Percentiles rank a stretch among this genome's conserved stretches.
phyloP scores from a whole-genome alignment of 2,113 vertebrate species.

The Otis tarda region DNA sequence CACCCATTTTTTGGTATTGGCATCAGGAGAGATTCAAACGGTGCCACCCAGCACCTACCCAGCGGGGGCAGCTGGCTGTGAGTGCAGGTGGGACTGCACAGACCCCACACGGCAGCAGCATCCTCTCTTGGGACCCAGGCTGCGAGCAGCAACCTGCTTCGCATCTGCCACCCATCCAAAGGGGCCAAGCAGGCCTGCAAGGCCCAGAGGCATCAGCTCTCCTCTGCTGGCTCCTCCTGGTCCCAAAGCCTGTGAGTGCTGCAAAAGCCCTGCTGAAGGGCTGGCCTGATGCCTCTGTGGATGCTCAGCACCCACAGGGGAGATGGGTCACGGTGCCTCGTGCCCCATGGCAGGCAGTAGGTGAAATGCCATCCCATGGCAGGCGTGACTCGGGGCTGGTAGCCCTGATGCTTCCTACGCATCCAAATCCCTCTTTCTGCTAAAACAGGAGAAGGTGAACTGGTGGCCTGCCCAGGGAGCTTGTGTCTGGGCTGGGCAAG shows the following conservation, averaged over 20 bases:
- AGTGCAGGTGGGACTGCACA: not conserved
- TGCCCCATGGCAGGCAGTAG: not conserved
- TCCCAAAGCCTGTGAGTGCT: not conserved
- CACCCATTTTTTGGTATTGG: not conserved
- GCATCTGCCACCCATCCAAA: fast-evolving
- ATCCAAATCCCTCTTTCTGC: not conserved
- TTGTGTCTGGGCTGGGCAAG: not conserved
- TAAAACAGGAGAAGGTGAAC: not conserved
- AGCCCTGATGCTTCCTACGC: not conserved
- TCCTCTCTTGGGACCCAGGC: not conserved
- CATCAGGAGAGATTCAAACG: not conserved
- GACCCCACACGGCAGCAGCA: fast-evolving
- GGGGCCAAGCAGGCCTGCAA: not conserved
- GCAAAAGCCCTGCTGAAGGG: not conserved
- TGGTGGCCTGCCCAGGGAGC: not conserved
- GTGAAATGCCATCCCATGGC: not conserved
- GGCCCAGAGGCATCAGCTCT: not conserved
- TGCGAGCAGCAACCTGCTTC: not conserved
- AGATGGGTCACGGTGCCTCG: not conserved
- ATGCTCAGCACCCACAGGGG: not conserved
- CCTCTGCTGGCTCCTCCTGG: not conserved
- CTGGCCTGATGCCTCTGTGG: not conserved
- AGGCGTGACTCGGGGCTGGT: not conserved
- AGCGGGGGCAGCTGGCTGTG: not conserved
- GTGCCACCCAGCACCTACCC: not conserved